These are phyloP conservation scores for Drosophila putrida DNA, from an alignment of 2,888 invertebrate species.

Conservation along the genomic window DNA sequence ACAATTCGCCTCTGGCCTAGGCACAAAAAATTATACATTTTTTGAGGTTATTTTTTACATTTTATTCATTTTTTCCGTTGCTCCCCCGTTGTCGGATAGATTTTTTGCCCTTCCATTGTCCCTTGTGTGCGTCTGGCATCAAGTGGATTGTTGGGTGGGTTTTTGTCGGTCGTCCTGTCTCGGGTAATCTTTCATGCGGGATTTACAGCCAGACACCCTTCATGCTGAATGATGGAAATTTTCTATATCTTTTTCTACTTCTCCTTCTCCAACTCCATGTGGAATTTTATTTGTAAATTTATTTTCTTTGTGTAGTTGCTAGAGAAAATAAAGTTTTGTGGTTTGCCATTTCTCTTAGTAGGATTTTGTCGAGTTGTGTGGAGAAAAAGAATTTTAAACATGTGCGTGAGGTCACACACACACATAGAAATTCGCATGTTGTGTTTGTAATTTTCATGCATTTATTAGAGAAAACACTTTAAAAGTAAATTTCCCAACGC, in stretches of 20 bases:
- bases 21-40: conserved; percentile 69
- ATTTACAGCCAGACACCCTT: conserved; percentile 82
- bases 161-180: conserved; percentile 51
- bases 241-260: background rate
- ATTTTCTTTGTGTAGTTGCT: conserved; percentile 59
- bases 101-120: conserved; percentile 23
- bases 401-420: conserved; percentile 75
- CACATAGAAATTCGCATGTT: background rate
- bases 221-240: conserved; percentile 49
- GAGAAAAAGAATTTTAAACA: conserved; percentile 65
- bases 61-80: conserved; percentile 70
- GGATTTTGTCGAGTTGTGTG: conserved; percentile 18
- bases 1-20: conserved; percentile 59
- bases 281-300: conserved; percentile 78
- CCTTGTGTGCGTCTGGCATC: conserved; percentile 58
- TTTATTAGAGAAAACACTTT: conserved; percentile 75
- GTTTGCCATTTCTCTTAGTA: conserved; percentile 36
- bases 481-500: conserved; percentile 75
- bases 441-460: conserved; percentile 61
- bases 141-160: conserved; percentile 54
- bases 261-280: conserved; percentile 4
- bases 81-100: conserved; percentile 15
- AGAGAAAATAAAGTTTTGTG: conserved; percentile 63
- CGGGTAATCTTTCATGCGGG: conserved; percentile 83
- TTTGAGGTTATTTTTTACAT: conserved; percentile 74